phyloP scores from a whole-genome alignment of 2,888 invertebrate genomes.

The Plemyria rubiginata region DNA sequence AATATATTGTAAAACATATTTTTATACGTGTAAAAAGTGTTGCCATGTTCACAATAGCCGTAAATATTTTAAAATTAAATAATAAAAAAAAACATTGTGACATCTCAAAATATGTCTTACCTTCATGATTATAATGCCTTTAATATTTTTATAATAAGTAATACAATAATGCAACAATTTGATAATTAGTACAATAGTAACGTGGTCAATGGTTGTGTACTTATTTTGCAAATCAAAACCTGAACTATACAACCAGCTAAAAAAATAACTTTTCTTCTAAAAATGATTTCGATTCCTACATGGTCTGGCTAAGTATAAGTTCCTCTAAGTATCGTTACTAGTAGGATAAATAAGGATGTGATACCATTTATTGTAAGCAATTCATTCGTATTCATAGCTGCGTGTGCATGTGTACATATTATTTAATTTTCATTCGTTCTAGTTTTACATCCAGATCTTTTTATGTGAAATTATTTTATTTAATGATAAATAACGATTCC shows the following conservation, averaged over 20 bases:
- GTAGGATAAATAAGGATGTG: slow-evolving; percentile 80
- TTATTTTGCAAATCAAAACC: slow-evolving; percentile 55
- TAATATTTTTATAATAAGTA: slow-evolving; percentile 1
- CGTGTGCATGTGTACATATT: slow-evolving; percentile 66
- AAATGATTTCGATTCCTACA: slow-evolving; percentile 53
- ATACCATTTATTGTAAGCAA: slow-evolving; percentile 82
- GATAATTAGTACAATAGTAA: too few species aligned
- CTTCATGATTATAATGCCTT: slow-evolving; percentile 47
- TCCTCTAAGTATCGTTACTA: slow-evolving; percentile 77
- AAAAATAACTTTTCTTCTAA: slow-evolving; percentile 44
- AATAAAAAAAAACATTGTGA: neutral
- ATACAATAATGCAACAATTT: slow-evolving; percentile 11
- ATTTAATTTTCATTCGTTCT: slow-evolving; percentile 57
- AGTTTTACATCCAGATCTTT: slow-evolving; percentile 68
- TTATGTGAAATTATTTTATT: slow-evolving; percentile 67
- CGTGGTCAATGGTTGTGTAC: slow-evolving; percentile 80
- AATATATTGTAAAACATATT: slow-evolving; percentile 80
- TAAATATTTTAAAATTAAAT: slow-evolving; percentile 51
- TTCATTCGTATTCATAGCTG: slow-evolving; percentile 60
- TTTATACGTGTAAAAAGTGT: slow-evolving; percentile 82
- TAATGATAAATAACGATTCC: slow-evolving; percentile 55
- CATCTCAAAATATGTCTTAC: neutral
- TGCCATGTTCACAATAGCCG: slow-evolving; percentile 81
- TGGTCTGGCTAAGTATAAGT: slow-evolving; percentile 80
- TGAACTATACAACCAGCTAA: slow-evolving; percentile 17